A percentile compares a stretch with the other conserved stretches of the same genome.
phyloP scores from a whole-genome alignment of 2,113 vertebrate genomes.

The Phyllostomus hastatus region DNA sequence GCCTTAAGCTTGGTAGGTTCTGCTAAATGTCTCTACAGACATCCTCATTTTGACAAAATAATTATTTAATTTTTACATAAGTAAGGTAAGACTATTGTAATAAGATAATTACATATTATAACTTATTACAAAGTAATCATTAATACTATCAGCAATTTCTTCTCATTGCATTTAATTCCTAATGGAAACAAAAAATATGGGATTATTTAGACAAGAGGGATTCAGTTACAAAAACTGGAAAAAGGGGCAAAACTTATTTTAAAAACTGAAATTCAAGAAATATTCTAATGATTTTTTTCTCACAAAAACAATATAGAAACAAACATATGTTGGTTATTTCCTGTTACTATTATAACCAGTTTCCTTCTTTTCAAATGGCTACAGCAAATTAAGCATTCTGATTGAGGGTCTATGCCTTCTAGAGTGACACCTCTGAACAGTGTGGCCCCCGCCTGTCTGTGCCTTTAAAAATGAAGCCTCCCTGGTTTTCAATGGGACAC shows the following conservation, averaged over 20 bases:
- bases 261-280: not conserved
- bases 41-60: not conserved
- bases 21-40: not conserved
- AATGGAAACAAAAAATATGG: not conserved
- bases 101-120: not conserved
- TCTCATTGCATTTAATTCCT: not conserved
- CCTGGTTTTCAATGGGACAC: not conserved
- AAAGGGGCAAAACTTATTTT: not conserved
- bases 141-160: not conserved
- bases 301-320: not conserved
- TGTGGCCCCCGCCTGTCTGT: not conserved
- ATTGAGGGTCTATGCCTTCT: not conserved
- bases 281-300: not conserved
- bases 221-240: not conserved
- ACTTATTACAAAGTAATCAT: not conserved
- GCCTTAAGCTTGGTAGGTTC: not conserved
- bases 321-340: not conserved
- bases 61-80: not conserved
- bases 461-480: not conserved
- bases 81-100: not conserved
- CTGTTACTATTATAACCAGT: not conserved
- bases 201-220: not conserved
- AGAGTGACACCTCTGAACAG: not conserved
- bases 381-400: not conserved
- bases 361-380: not conserved